phyloP scores from a whole-genome alignment of 1,140 invertebrate species.

The Helicorthomorpha holstii region DNA sequence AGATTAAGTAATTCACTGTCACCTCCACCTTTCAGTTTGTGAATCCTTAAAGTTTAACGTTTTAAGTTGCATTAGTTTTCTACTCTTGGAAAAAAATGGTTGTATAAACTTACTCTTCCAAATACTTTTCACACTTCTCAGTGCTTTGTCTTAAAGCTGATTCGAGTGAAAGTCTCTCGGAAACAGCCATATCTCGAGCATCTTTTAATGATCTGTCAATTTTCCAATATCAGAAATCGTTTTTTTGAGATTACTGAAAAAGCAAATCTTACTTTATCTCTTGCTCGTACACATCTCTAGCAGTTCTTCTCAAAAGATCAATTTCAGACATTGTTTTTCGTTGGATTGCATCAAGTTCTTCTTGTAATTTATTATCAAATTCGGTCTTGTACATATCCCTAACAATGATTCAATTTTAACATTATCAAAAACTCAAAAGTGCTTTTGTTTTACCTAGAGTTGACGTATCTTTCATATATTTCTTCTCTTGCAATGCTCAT shows the following conservation, averaged over 20 bases:
- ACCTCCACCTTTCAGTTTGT: neutral
- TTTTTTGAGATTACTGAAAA: neutral
- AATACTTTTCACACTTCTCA: constrained; percentile 24
- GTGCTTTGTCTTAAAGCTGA: constrained; percentile 18
- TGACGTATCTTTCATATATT: constrained; percentile 29
- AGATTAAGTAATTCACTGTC: neutral
- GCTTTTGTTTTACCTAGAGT: constrained; percentile 19
- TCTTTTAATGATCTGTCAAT: constrained; percentile 22
- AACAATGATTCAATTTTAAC: neutral
- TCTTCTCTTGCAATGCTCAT: constrained; percentile 25
- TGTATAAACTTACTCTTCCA: constrained; percentile 20
- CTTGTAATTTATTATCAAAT: constrained; percentile 25
- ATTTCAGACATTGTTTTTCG: constrained; percentile 24
- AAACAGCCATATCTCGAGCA: constrained; percentile 23
- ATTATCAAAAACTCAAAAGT: neutral
- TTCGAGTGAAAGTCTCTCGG: constrained; percentile 21
- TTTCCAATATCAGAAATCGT: neutral
- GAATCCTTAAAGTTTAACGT: neutral
- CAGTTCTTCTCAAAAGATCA: constrained; percentile 13
- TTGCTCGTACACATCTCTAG: neutral
- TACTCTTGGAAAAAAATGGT: neutral
- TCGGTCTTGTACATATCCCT: constrained; percentile 28
- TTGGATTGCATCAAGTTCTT: constrained; percentile 24
- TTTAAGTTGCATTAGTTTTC: neutral
- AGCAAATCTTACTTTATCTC: neutral